Evolutionary conservation across 1,140 invertebrate genomes (phyloP), one percentile per base, ranked within the genome.

Genomic region (Proctacanthus coquilletti): DNA sequence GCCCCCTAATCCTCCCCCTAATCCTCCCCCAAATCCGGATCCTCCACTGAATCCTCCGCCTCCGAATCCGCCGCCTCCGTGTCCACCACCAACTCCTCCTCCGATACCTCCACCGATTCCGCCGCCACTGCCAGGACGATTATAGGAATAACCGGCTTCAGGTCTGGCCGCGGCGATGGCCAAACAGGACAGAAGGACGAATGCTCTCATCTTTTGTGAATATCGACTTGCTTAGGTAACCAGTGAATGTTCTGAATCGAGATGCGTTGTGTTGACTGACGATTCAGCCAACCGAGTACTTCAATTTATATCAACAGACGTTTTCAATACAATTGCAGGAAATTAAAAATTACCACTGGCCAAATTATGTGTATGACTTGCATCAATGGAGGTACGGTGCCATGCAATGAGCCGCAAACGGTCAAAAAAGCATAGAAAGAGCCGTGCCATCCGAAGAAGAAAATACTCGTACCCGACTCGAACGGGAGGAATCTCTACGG

Each of bases 81-180:
- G 45, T 4, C 49, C 42, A 20, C 48, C 43, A n/a, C 45, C 47
- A 18, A 41, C 42, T 18, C 42, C 38, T 23, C 49, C 49, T 20
- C 53, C 49, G 10, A 44, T 40, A 5, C 40, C 18, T 8, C 43
- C 47, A 10, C 47, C 42, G 23, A 36, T 36, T 20, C 51, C 53
- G 20, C 56, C 56, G 42, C 56, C 48, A 43, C 63, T 65, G 29
- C 64, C 64, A 32, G 67, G 69, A 39, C 68, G 64, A 41, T 66
- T 70, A 52, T 72, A 72, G 47, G 62, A 65, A 54, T 72, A 72
- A 42, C 69, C 69, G 25, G 70, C 67, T 58, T 72, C 70, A 45
- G 70, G 70, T 40, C 69, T 60, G 23, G 69, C 70, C 47, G 65
- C 64, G 51, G 68, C 68, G 53, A 71, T 50, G 17, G 69, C 69